These are phyloP conservation scores for Agonum fuliginosum DNA, from an alignment of 2,888 invertebrate genomes.

Conservation along the genomic window DNA sequence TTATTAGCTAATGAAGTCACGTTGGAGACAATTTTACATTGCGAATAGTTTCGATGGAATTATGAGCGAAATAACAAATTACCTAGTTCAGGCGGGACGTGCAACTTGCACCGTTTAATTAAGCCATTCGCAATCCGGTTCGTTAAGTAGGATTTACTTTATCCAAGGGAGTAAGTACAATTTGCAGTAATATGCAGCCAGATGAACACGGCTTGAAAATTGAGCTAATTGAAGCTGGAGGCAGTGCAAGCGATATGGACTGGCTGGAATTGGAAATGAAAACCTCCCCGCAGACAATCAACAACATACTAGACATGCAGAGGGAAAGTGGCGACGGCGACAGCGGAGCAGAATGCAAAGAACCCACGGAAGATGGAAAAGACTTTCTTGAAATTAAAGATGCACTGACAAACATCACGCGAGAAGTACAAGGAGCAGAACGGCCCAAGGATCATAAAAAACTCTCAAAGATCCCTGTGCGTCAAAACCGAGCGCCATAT, in stretches of 20 bases:
- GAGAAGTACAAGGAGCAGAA: constrained; percentile 61
- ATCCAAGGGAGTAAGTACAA: constrained; percentile 34
- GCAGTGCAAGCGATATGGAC: constrained; percentile 39
- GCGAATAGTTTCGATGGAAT: constrained; percentile 27
- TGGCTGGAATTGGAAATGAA: constrained; percentile 26
- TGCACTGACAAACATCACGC: constrained; percentile 51
- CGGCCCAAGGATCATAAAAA: constrained; percentile 61
- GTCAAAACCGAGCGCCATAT: constrained; percentile 58
- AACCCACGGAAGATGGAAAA: constrained; percentile 61
- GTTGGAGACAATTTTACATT: neutral
- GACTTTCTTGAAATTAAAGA: constrained; percentile 61
- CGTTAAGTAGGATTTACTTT: constrained; percentile 55
- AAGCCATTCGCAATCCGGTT: constrained; percentile 40
- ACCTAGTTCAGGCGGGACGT: constrained; percentile 18
- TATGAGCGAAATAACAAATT: constrained; percentile 55
- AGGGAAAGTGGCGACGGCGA: constrained; percentile 63
- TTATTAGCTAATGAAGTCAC: constrained; percentile 35
- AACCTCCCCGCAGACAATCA: constrained; percentile 16
- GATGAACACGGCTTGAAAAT: constrained; percentile 47
- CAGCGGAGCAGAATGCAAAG: constrained; percentile 62
- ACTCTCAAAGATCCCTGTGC: constrained; percentile 61
- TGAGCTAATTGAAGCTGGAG: constrained; percentile 37
- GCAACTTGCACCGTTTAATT: constrained; percentile 45
- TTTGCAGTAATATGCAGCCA: constrained; percentile 48
- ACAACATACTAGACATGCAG: constrained; percentile 53